Conservation (phyloP, 2,888 invertebrate species). For the Erebia epiphron region DNA sequence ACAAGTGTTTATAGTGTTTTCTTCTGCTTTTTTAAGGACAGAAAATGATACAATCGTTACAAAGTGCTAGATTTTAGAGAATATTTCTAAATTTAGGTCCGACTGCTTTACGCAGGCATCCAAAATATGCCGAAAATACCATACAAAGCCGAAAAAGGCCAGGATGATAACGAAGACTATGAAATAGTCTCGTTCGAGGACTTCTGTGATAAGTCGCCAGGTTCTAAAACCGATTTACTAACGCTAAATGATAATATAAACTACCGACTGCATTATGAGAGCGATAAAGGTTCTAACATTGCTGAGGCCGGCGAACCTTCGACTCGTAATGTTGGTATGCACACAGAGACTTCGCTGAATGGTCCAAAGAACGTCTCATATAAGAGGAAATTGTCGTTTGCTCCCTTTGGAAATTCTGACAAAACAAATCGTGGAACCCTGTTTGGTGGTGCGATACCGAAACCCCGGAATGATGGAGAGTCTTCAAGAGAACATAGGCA, state of each 20-base stretch:
- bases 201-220: constrained; percentile 81
- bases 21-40: not conserved
- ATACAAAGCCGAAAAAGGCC: constrained; percentile 68
- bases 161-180: constrained; percentile 72
- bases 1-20: not conserved
- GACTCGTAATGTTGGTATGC: constrained; percentile 55
- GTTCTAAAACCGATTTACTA: constrained; percentile 79
- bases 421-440: constrained; percentile 58
- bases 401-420: constrained; percentile 67
- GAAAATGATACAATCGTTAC: not conserved
- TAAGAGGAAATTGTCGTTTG: constrained; percentile 63
- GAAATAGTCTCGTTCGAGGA: constrained; percentile 84
- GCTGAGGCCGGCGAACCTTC: constrained; percentile 66
- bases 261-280: constrained; percentile 76
- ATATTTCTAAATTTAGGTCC: constrained; percentile 22
- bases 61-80: not conserved
- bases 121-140: constrained; percentile 76
- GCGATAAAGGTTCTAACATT: constrained; percentile 59
- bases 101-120: constrained; percentile 26
- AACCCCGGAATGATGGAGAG: constrained; percentile 60
- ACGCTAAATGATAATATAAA: constrained; percentile 80
- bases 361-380: constrained; percentile 63
- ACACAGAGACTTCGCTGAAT: constrained; percentile 71
- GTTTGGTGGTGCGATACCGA: constrained; percentile 69
- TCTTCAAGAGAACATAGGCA: constrained; percentile 68